These are phyloP conservation scores for Drepana falcataria DNA, from an alignment of 2,888 invertebrate species.

Conservation along the genomic window DNA sequence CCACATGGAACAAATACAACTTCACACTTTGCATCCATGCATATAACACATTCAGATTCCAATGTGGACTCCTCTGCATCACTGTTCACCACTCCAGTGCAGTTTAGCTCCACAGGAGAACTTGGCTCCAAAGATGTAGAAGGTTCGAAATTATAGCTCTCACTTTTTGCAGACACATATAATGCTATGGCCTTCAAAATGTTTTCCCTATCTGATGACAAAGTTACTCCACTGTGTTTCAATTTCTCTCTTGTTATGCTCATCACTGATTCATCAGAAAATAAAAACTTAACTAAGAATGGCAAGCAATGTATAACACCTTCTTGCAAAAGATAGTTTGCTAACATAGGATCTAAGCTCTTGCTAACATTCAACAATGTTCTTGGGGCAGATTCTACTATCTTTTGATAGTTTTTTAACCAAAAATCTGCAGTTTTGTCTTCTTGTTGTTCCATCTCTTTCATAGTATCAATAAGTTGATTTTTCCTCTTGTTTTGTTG, in stretches of 20 bases:
- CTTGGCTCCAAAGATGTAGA: conserved; percentile 29
- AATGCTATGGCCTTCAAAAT: conserved; percentile 81
- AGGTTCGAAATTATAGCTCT: conserved; percentile 35
- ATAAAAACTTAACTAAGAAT: conserved; percentile 81
- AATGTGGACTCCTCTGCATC: conserved; percentile 42
- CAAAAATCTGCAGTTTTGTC: conserved; percentile 81
- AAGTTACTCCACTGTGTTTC: conserved; percentile 76
- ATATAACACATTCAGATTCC: conserved; percentile 88
- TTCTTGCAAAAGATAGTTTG: conserved; percentile 83
- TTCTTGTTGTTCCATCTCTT: conserved; percentile 83
- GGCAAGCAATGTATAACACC: conserved; percentile 88
- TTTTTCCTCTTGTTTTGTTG: conserved; percentile 83
- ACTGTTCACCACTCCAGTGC: conserved; percentile 50
- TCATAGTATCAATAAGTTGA: conserved; percentile 82
- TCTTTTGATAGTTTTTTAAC: conserved; percentile 89
- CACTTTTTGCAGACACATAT: conserved; percentile 69
- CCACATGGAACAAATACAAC: conserved; percentile 92
- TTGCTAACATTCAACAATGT: conserved; percentile 80
- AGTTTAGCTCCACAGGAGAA: conserved; percentile 43
- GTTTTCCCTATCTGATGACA: conserved; percentile 76
- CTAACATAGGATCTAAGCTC: conserved; percentile 82
- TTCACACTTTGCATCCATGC: conserved; percentile 84
- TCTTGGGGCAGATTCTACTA: conserved; percentile 87
- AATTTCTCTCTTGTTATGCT: conserved; percentile 78
- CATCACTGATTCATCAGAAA: conserved; percentile 70